Conservation (phyloP, 2,113 vertebrate genomes). For the Ctenodactylus gundi region DNA sequence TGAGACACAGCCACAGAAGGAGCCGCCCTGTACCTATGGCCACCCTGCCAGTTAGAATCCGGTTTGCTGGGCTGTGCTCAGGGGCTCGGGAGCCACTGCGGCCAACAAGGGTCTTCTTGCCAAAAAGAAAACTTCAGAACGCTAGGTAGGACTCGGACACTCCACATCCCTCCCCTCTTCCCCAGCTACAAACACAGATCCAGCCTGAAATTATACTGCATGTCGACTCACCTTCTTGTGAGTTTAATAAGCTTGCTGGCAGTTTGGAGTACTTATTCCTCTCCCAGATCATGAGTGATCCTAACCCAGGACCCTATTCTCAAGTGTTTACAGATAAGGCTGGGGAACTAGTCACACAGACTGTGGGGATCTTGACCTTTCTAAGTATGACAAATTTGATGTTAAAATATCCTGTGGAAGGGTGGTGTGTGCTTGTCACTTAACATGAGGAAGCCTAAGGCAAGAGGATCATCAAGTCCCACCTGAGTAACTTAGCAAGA, state of each 20-base stretch:
- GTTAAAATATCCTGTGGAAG: background rate
- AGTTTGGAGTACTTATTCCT: background rate
- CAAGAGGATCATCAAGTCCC: no score
- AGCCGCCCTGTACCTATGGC: background rate
- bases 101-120: background rate
- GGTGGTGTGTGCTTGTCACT: no score
- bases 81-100: no score
- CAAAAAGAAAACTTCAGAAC: background rate
- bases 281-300: background rate
- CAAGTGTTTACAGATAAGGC: background rate
- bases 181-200: background rate
- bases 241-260: background rate
- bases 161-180: background rate
- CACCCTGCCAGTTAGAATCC: background rate
- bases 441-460: no score
- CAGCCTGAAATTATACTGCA: background rate
- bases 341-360: background rate
- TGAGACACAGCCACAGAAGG: rapidly evolving
- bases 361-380: background rate
- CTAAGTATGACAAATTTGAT: background rate
- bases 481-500: no score
- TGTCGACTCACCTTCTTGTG: background rate
- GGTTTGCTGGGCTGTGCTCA: no score
- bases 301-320: background rate
- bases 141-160: background rate